Evolutionary conservation across 2,113 vertebrate species (phyloP).

Genomic region (Zeus faber): DNA sequence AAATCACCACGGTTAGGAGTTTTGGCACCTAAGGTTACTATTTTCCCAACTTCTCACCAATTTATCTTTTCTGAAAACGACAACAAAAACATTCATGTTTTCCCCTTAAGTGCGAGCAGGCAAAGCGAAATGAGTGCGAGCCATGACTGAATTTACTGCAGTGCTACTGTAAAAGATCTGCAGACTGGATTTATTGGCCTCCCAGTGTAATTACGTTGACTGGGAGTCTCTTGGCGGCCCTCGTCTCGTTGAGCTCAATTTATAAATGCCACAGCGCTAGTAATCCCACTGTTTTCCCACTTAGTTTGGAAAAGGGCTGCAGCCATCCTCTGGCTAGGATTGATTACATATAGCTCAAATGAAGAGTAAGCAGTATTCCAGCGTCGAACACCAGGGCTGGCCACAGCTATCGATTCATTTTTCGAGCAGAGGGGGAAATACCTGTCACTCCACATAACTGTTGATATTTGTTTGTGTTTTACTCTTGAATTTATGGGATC

Average conservation of each 20-base stretch:
- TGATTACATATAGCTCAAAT: slow-evolving; percentile 70
- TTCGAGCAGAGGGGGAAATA: slow-evolving; percentile 48
- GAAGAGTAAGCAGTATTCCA: slow-evolving; percentile 73
- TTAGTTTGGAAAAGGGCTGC: slow-evolving; percentile 55
- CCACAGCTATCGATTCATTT: slow-evolving; percentile 61
- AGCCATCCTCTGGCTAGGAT: slow-evolving; percentile 54
- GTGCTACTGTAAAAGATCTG: slow-evolving; percentile 43
- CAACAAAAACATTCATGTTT: slow-evolving; percentile 46
- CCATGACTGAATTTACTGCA: slow-evolving; percentile 56
- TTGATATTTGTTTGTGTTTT: slow-evolving; percentile 64
- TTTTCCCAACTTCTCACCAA: neutral
- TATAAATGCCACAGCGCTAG: slow-evolving; percentile 70
- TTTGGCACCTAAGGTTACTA: slow-evolving; percentile 27
- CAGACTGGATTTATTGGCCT: slow-evolving; percentile 60
- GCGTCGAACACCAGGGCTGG: slow-evolving; percentile 36
- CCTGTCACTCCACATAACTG: slow-evolving; percentile 56
- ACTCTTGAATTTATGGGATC: slow-evolving; percentile 41
- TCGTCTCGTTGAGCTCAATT: slow-evolving; percentile 62
- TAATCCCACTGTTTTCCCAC: slow-evolving; percentile 67
- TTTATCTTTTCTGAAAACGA: slow-evolving; percentile 11
- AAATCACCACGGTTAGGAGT: slow-evolving; percentile 43
- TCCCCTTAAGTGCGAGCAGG: slow-evolving; percentile 25
- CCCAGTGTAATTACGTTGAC: slow-evolving; percentile 66
- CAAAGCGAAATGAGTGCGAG: slow-evolving; percentile 13
- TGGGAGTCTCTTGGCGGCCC: slow-evolving; percentile 55